phyloP scores from a whole-genome alignment of 64 coral and sea anemone species.

The Montipora cactus region DNA sequence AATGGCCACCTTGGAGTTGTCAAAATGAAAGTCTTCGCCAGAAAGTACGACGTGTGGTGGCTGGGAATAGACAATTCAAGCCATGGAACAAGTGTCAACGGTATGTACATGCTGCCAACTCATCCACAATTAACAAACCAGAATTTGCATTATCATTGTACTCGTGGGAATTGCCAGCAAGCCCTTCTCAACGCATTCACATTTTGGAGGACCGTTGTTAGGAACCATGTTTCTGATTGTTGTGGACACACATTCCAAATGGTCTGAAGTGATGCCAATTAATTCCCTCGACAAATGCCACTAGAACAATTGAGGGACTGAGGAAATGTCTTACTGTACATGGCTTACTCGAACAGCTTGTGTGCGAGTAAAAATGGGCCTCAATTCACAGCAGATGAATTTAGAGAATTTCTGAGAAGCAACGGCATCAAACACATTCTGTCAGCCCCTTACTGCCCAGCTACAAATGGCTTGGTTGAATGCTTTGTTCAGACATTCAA shows the following conservation, averaged over 20 bases:
- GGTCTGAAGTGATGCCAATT: conserved; percentile 36
- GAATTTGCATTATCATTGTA: background rate
- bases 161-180: conserved; percentile 30
- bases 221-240: background rate
- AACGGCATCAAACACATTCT: conserved; percentile 63
- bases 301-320: conserved; percentile 22
- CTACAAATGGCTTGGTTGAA: conserved; percentile 38
- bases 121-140: conserved; percentile 18
- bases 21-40: conserved; percentile 48
- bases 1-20: conserved; percentile 26
- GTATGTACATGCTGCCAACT: conserved; percentile 25
- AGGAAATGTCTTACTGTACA: background rate
- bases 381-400: conserved; percentile 46
- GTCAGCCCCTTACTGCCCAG: conserved; percentile 41
- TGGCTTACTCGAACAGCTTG: conserved; percentile 45
- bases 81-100: background rate
- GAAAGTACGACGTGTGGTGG: conserved; percentile 57
- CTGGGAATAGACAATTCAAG: conserved; percentile 1
- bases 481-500: conserved; percentile 41
- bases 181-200: conserved; percentile 40
- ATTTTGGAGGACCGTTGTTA: conserved; percentile 30
- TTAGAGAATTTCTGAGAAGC: conserved; percentile 36
- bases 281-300: conserved; percentile 3
- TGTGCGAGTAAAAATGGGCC: conserved; percentile 13
- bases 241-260: conserved; percentile 48